Base-by-base conservation (phyloP, 2,888 invertebrate genomes). In the Chrysolina oricalcia region DNA sequence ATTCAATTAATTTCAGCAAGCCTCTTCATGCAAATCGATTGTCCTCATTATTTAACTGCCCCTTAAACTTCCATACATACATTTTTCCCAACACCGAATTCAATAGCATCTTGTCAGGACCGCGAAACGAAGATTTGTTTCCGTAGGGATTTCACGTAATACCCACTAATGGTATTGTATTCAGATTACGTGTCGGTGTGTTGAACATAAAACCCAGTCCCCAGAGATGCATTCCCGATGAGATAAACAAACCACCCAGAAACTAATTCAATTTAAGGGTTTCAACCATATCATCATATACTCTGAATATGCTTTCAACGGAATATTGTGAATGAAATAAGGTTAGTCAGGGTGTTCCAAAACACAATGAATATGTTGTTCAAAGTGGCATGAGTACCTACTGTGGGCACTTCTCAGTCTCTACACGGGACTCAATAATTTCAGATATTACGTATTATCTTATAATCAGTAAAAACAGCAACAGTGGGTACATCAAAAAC, bases 141-240 rank as follows among this genome's bases (percentile, higher is more conserved):
- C 10, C 59, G 27, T 13, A n/a, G n/a, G 53, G 17, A 56, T 15
- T 50, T 48, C 17, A 53, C 53, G 68, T 68, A 53, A 68, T 53
- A 40, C 21, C 9, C 41, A 15, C 40, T 68, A 68, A 68, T 68
- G 68, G 68, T n/a, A 68, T 68, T 68, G 67, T 67, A 50, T 67
- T 67, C 67, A 67, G 46, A 67, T 67, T 21, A 66, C 66, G n/a
- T 23, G 43, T 10, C 43, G 21, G 17, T 67, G 23, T 50, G 43
- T 41, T 35, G 21, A 68, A 53, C 19, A 40, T 56, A 53, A 35
- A 53, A 19, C 53, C 35, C 35, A 40, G 0, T 40, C 68, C 40
- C 68, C 5, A 19, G 68, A 53, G 68, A 68, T 41, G 17, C 50
- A 66, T 66, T 65, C 46, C 8, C 46, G 19, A 27, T 6, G 9